These are phyloP conservation scores for Scaptomyza montana DNA, from an alignment of 1,140 invertebrate species.

Conservation along the genomic window DNA sequence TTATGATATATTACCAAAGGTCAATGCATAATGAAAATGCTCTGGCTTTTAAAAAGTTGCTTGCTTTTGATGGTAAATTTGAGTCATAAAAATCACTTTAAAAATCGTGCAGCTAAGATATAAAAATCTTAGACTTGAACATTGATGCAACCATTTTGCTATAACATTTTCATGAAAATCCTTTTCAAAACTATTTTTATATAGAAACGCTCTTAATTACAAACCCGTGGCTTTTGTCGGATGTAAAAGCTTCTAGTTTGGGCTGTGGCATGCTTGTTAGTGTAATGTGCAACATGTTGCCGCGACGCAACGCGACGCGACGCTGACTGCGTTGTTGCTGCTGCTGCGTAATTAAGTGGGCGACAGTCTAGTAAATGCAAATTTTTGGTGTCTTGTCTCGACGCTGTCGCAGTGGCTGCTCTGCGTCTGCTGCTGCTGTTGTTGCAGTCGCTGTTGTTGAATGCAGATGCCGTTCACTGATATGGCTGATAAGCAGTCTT, in stretches of 20 bases:
- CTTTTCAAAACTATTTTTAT: too few species aligned
- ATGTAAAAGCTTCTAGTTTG: slow-evolving; percentile 18
- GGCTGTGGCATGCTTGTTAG: slow-evolving; percentile 60
- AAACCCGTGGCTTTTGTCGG: slow-evolving; percentile 38
- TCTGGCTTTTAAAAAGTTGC: too few species aligned
- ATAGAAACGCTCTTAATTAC: too few species aligned
- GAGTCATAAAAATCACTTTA: too few species aligned
- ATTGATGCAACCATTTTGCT: too few species aligned
- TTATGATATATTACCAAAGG: too few species aligned
- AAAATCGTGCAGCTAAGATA: too few species aligned
- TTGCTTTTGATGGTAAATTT: too few species aligned
- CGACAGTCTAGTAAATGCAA: slow-evolving; percentile 81
- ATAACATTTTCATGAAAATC: too few species aligned
- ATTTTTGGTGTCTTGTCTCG: slow-evolving; percentile 74
- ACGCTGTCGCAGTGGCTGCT: slow-evolving; percentile 12
- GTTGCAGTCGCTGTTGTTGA: slow-evolving; percentile 24
- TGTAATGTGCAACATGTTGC: slow-evolving; percentile 71
- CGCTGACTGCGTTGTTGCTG: slow-evolving; percentile 42
- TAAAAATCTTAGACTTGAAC: too few species aligned
- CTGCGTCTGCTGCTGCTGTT: neutral
- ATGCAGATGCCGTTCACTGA: slow-evolving; percentile 64
- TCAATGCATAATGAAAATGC: too few species aligned
- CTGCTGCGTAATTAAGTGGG: slow-evolving; percentile 80
- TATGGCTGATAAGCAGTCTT: slow-evolving; percentile 64
- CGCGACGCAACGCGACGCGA: slow-evolving; percentile 54